Evolutionary conservation across 64 coral and sea anemone species (phyloP), one percentile per base, ranked within the genome.

Genomic region (Trachythela sp.): DNA sequence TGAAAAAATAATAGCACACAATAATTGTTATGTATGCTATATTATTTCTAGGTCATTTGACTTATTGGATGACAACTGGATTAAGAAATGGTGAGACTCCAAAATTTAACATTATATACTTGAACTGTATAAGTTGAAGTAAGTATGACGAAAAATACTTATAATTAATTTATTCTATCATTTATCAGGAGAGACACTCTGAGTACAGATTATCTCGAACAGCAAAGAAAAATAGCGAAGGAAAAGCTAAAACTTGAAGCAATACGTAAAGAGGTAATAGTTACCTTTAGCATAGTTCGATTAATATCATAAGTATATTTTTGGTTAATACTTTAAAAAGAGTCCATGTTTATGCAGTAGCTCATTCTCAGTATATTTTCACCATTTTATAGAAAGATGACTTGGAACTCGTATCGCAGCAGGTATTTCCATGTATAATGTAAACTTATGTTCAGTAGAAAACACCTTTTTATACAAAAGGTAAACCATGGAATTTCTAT

Each of bases 41-140:
- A n/a, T n/a, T 64, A 64, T 64, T 64, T 22, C 56, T 64, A 64
- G 56, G 26, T 64, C 56, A n/a, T 64, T 64, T 64, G 56, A 64
- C 56, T 64, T 64, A 26, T 64, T 64, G 56, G 56, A 64, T 64
- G 56, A 64, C 22, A 64, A 26, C 6, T 64, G 56, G 56, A 64
- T 64, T 27, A 64, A 64, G 26, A 64, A 64, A 64, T 64, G 56
- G 56, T 64, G 26, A 64, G 26, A 20, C 56, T 64, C 22, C 22
- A n/a, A 64, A 64, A 24, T 26, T 64, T 8, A 20, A 45, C 4
- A 45, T 45, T 4, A 45, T 11, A 6, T 45, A 45, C 42, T 11
- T 4, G 4, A 45, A 11, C 4, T 45, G 42, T 11, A 45, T 45
- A 11, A 45, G 42, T n/a, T n/a, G n/a, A n/a, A n/a, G n/a, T n/a